These are phyloP conservation scores for Cinclus mexicanus DNA, from an alignment of 2,113 vertebrate species.

Conservation along the genomic window DNA sequence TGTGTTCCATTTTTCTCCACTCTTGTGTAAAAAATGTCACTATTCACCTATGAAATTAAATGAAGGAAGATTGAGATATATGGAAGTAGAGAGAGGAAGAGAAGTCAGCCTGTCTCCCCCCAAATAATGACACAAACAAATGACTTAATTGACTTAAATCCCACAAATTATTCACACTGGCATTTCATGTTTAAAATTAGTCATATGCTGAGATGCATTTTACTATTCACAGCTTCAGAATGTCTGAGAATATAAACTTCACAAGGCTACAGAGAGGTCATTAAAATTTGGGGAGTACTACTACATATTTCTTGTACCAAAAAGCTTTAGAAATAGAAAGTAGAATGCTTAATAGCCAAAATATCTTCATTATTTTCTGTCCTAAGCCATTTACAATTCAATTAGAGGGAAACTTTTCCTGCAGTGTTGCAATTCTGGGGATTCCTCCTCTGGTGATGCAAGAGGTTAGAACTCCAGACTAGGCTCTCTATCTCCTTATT, in stretches of 20 bases:
- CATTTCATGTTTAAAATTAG: background rate
- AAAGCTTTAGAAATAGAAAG: background rate
- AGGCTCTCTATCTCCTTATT: background rate
- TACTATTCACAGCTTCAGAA: background rate
- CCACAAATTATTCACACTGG: rapidly evolving
- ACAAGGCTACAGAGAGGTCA: background rate
- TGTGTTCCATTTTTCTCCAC: slow-evolving; percentile 81
- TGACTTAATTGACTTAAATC: background rate
- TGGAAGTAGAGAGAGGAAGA: background rate
- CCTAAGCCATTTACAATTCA: background rate
- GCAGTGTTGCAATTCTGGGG: background rate
- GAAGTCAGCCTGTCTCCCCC: background rate
- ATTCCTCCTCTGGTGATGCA: background rate
- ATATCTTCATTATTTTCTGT: background rate
- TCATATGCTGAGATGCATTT: background rate
- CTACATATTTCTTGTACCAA: background rate
- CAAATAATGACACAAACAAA: background rate
- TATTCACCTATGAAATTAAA: slow-evolving; percentile 84
- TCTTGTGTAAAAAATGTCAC: slow-evolving; percentile 88
- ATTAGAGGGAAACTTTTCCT: background rate
- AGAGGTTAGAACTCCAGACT: background rate
- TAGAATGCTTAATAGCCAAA: background rate
- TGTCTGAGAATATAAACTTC: background rate
- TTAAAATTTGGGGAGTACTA: background rate
- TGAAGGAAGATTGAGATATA: background rate